Percentiles rank a stretch among this genome's conserved stretches.
Evolutionary conservation across 2,797 vertebrate species (phyloP).

Genomic region (Intellagama lesueurii): DNA sequence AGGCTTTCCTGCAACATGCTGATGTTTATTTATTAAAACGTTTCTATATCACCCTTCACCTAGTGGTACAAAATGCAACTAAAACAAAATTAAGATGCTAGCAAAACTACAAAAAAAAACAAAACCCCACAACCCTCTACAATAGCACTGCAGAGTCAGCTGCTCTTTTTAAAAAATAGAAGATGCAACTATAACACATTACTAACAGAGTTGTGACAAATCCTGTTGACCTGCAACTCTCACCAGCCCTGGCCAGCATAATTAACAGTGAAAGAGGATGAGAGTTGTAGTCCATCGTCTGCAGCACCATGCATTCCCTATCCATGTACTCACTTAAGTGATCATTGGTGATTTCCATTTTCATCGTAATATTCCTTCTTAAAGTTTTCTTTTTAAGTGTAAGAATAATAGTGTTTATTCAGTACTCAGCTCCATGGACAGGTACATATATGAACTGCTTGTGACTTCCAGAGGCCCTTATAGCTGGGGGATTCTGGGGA

Average conservation of each 20-base stretch:
- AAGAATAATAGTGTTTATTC: neutral
- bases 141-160: neutral
- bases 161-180: neutral
- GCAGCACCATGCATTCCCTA: neutral
- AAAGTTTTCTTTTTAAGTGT: too few relatives aligned
- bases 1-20: neutral
- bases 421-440: neutral
- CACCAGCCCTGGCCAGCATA: neutral
- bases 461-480: neutral
- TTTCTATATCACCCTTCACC: neutral
- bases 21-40: neutral
- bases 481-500: neutral
- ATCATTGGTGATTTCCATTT: neutral
- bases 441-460: neutral
- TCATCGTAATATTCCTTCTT: neutral
- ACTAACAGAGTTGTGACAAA: neutral
- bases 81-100: neutral
- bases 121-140: neutral
- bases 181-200: neutral
- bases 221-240: neutral
- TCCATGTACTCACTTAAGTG: neutral
- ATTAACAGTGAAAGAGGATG: neutral
- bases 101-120: neutral
- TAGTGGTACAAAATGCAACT: neutral
- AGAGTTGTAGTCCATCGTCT: neutral